A percentile compares a stretch with the other conserved stretches of the same genome.
Evolutionary conservation across 2,113 vertebrate genomes (phyloP).

Genomic region (Clarias batrachus): DNA sequence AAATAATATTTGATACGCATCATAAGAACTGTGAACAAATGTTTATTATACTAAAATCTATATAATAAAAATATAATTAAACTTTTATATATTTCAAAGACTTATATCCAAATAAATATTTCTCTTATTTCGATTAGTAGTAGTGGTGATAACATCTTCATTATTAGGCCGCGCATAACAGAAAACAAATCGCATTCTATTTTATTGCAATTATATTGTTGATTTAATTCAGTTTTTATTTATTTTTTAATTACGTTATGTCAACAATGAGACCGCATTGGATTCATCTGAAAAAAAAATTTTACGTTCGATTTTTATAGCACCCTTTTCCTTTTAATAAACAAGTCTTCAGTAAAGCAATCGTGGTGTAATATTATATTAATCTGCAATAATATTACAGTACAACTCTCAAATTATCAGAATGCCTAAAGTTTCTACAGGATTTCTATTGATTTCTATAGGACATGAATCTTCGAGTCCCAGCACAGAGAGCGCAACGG

Average conservation of each 20-base stretch:
- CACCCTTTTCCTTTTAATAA: neutral
- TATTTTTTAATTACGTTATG: neutral
- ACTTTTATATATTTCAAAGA: neutral
- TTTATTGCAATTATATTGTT: neutral
- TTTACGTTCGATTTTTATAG: neutral
- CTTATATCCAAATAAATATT: too few relatives aligned
- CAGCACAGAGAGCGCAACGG: conserved; percentile 67
- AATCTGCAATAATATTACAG: neutral
- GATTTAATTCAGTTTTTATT: neutral
- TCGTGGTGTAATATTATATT: neutral
- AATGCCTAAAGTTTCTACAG: conserved; percentile 6
- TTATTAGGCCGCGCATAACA: neutral
- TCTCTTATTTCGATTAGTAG: too few relatives aligned
- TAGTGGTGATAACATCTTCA: neutral
- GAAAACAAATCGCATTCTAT: neutral
- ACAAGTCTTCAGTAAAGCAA: neutral
- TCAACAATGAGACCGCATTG: neutral
- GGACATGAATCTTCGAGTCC: conserved; percentile 76
- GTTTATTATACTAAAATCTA: neutral
- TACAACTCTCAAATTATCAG: neutral
- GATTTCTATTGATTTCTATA: conserved; percentile 50
- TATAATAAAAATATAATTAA: neutral
- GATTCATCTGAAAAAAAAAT: neutral
- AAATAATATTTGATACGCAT: neutral
- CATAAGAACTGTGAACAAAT: neutral